A percentile compares a stretch with the other conserved stretches of the same genome.
Conservation (phyloP, 2,113 vertebrate genomes). For the western clawed frog (Xenopus tropicalis) region DNA sequence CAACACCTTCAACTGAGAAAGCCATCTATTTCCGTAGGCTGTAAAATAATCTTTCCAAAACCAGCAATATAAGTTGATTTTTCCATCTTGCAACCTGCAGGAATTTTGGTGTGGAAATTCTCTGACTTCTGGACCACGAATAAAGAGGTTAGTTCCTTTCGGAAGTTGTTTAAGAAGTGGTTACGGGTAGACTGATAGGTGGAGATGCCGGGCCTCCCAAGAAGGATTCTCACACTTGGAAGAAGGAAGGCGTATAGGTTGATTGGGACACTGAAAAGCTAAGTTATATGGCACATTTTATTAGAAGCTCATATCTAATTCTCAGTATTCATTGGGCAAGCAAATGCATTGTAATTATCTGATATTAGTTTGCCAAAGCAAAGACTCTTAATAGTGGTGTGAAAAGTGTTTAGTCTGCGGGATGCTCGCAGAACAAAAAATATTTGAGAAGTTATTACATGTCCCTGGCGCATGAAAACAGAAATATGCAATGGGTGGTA, state of each 20-base stretch:
- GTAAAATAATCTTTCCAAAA: constrained; percentile 38
- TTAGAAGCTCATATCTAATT: not conserved
- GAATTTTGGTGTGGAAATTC: constrained; percentile 43
- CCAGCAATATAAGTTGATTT: constrained; percentile 33
- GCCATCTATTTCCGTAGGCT: constrained; percentile 33
- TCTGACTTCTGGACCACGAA: constrained; percentile 26
- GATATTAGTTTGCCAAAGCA: constrained; percentile 19
- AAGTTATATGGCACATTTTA: not conserved
- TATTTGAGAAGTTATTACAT: constrained; percentile 19
- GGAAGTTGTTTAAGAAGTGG: constrained; percentile 42
- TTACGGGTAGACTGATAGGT: constrained; percentile 30
- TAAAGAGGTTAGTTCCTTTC: constrained; percentile 36
- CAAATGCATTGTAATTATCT: not conserved
- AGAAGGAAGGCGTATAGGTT: constrained; percentile 12
- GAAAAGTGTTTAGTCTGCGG: constrained; percentile 29
- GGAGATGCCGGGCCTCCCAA: constrained; percentile 13
- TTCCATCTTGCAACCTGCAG: constrained; percentile 41
- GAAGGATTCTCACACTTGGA: constrained; percentile 6
- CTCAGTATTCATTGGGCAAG: not conserved
- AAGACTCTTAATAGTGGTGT: constrained; percentile 27
- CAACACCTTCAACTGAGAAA: constrained; percentile 21
- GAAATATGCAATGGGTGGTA: not conserved
- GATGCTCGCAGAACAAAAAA: constrained; percentile 34
- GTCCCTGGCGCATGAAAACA: constrained; percentile 15
- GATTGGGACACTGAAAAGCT: constrained; percentile 2